These are phyloP conservation scores for Macroglossus sobrinus DNA, from an alignment of 2,113 vertebrate species.

Conservation along the genomic window DNA sequence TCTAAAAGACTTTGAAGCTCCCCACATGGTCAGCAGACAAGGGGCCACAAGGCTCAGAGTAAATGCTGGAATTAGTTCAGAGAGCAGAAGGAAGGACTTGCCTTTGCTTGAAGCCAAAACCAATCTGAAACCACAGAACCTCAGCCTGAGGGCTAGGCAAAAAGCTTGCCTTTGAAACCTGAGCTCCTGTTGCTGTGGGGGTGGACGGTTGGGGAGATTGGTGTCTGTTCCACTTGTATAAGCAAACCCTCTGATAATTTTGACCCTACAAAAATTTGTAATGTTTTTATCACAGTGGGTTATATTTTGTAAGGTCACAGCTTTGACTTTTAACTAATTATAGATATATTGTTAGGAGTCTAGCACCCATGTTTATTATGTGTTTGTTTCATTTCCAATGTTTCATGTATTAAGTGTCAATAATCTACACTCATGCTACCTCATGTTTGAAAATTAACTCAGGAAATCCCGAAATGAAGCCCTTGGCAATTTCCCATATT, in stretches of 20 bases:
- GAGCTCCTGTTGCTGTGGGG: conserved; percentile 42
- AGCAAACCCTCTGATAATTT: conserved; percentile 62
- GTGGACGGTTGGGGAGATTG: neutral
- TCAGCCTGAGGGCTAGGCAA: conserved; percentile 46
- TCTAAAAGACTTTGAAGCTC: conserved; percentile 63
- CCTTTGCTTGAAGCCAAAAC: conserved; percentile 62
- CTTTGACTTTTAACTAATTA: conserved; percentile 39
- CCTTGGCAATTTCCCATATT: conserved; percentile 2
- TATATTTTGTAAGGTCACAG: conserved; percentile 52
- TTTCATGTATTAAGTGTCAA: conserved; percentile 35
- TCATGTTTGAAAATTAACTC: conserved; percentile 45
- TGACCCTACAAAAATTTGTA: conserved; percentile 29
- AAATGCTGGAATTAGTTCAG: conserved; percentile 63
- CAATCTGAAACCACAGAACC: conserved; percentile 63
- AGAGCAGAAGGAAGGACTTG: conserved; percentile 55
- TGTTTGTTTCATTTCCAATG: conserved; percentile 41
- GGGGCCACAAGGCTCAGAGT: conserved; percentile 41
- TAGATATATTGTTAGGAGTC: conserved; percentile 35
- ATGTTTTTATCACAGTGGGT: conserved; percentile 57
- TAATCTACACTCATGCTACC: neutral
- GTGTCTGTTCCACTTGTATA: conserved; percentile 58
- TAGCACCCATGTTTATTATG: neutral
- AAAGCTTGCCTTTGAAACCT: conserved; percentile 68
- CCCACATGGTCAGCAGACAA: conserved; percentile 69
- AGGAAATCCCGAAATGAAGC: conserved; percentile 49